Evolutionary conservation across 2,797 vertebrate species (phyloP).

Genomic region (Hemibagrus guttatus): DNA sequence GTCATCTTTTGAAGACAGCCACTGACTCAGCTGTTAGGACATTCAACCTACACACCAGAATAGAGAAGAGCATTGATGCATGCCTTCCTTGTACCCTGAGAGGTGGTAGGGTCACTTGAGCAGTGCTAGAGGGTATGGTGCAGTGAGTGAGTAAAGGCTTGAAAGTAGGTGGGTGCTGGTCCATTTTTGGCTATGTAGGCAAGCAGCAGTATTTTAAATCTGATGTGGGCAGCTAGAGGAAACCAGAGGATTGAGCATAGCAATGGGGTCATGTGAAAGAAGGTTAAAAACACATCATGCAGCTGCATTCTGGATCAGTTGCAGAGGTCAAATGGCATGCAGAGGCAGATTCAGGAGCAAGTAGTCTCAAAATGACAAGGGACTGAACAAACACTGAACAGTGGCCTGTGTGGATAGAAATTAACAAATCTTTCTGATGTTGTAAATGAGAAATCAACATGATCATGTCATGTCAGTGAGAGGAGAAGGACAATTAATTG

Average conservation of each 20-base stretch:
- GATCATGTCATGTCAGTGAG: background rate
- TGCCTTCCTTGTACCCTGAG: background rate
- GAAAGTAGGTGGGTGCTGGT: background rate
- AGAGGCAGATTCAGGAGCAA: background rate
- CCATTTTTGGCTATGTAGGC: background rate
- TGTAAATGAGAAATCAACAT: background rate
- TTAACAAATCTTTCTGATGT: too few relatives aligned
- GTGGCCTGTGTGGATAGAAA: too few relatives aligned
- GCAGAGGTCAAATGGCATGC: background rate
- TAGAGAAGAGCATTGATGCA: background rate
- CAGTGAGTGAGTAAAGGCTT: background rate
- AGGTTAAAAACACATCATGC: background rate
- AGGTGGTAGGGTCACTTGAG: background rate
- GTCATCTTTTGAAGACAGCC: background rate
- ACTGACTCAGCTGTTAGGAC: background rate
- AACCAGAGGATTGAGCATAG: background rate
- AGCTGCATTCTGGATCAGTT: background rate
- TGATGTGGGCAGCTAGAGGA: background rate
- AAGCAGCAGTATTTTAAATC: background rate
- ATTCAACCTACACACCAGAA: background rate
- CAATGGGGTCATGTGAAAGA: background rate
- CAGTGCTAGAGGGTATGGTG: background rate
- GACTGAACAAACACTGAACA: too few relatives aligned
- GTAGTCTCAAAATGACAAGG: too few relatives aligned
- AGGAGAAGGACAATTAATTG: background rate